These are phyloP conservation scores for Podarcis muralis DNA, from an alignment of 2,113 vertebrate genomes.

Conservation along the genomic window DNA sequence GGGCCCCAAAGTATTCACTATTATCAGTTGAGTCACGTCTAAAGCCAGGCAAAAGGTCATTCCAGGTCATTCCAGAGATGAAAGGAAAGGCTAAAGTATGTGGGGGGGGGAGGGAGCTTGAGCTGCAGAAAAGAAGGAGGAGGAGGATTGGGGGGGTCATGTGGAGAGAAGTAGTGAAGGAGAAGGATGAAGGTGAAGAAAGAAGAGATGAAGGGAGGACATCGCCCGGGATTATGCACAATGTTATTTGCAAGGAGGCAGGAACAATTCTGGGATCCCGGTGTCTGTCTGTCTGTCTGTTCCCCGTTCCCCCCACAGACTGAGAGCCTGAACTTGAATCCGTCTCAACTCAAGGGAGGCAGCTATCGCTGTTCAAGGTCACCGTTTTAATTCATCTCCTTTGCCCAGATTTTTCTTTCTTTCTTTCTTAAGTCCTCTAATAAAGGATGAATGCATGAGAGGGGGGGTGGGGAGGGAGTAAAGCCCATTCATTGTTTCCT, in stretches of 20 bases:
- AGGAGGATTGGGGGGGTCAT: constrained; percentile 37
- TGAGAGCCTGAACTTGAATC: constrained; percentile 66
- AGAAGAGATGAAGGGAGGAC: constrained; percentile 39
- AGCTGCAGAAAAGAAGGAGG: constrained; percentile 18
- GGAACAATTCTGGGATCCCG: constrained; percentile 45
- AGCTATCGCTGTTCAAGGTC: constrained; percentile 57
- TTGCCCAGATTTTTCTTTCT: constrained; percentile 23
- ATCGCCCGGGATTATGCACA: constrained; percentile 36
- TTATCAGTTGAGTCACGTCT: constrained; percentile 85
- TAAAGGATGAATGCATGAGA: constrained; percentile 50
- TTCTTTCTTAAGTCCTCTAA: constrained; percentile 39
- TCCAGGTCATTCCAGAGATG: constrained; percentile 78
- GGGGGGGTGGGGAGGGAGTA: constrained; percentile 11
- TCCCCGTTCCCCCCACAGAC: constrained; percentile 8
- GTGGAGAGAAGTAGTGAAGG: constrained; percentile 40
- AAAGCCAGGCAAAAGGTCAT: constrained; percentile 81
- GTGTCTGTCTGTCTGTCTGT: not conserved
- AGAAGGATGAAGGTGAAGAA: constrained; percentile 34
- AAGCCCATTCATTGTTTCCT: constrained; percentile 40
- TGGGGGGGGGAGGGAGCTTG: constrained; percentile 51
- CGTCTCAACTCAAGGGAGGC: constrained; percentile 59
- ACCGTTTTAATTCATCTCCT: constrained; percentile 63
- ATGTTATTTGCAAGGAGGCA: constrained; percentile 56
- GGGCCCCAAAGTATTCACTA: constrained; percentile 67
- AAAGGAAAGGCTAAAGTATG: constrained; percentile 78